Evolutionary conservation across 2,888 invertebrate genomes (phyloP), one percentile per base, ranked within the genome.

Genomic region (Epistrophe grossulariae): DNA sequence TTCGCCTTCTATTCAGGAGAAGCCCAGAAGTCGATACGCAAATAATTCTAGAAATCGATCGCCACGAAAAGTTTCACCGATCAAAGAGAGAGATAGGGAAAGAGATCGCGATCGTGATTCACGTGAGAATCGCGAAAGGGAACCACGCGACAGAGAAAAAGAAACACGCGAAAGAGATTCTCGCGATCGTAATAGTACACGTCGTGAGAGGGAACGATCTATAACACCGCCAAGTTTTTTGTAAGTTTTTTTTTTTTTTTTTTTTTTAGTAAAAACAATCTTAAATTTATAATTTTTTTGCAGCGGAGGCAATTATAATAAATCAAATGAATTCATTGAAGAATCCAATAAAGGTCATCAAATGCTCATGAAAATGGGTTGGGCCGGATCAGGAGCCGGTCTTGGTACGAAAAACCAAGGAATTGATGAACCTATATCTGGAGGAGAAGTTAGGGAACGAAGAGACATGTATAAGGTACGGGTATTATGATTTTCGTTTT

Each of bases 311-410:
- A 93, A 88, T 88, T 92, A 91, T 77, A 89, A 91, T 40, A 93
- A 93, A 88, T 93, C 89, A 80, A 94, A 90, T 72, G 94, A 96
- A 89, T 96, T 96, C 88, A 93, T 97, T 81, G 98, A 98, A 91
- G 95, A 97, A 79, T 96, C 96, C 85, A 99, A 99, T 93, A 99
- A 98, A 92, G 99, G 99, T 0, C 99, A 99, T 93, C 98, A 99
- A 93, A 95, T 99, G 94, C 94, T 99, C 84, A 97, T 96, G 93
- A 98, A 98, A 94, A 99, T 99, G 99, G 99, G 99, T 4, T 99
- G 99, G 99, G 96, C 97, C 84, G 96, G 97, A 70, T 91, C 92
- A 10, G 99, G 99, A 50, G 96, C 96, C 52, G 99, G 99, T 10
- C 94, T 99, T 11, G 99, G 99, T 19, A 97, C 97, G 0, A 95